Conservation (phyloP, 1,140 invertebrate species). For the Apis cerana region DNA sequence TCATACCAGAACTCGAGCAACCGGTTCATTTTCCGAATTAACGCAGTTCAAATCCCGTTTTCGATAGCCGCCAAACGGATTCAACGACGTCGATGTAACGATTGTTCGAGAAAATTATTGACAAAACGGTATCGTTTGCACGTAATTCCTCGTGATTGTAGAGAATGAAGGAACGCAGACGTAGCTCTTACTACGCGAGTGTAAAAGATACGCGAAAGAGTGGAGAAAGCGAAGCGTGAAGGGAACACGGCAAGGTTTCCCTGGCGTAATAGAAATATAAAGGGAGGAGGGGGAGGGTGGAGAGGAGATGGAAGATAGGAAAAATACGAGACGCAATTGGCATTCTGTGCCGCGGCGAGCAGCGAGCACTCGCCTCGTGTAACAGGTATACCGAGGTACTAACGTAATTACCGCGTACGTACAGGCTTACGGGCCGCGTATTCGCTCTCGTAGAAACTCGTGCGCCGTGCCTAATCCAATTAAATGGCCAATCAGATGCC, state of each 20-base stretch:
- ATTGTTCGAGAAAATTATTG: constrained; percentile 44
- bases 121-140: constrained; percentile 36
- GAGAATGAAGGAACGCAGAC: constrained; percentile 56
- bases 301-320: constrained; percentile 27
- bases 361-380: constrained; percentile 44
- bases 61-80: constrained; percentile 30
- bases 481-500: constrained; percentile 74
- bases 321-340: constrained; percentile 61
- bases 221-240: too few relatives aligned
- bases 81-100: constrained; percentile 42
- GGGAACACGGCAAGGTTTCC: background rate
- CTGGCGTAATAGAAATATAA: background rate
- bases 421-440: constrained; percentile 22
- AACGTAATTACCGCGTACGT: constrained; percentile 62
- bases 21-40: constrained; percentile 41
- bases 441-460: constrained; percentile 62
- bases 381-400: constrained; percentile 57
- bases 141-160: constrained; percentile 48
- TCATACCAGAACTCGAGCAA: background rate
- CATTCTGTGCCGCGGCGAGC: constrained; percentile 63
- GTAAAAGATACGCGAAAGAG: background rate
- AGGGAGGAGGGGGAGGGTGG: background rate
- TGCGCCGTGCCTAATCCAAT: constrained; percentile 71
- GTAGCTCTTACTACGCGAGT: background rate
- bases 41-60: constrained; percentile 8